phyloP scores from a whole-genome alignment of 2,113 vertebrate genomes.

The Phrynosoma blainvillii region DNA sequence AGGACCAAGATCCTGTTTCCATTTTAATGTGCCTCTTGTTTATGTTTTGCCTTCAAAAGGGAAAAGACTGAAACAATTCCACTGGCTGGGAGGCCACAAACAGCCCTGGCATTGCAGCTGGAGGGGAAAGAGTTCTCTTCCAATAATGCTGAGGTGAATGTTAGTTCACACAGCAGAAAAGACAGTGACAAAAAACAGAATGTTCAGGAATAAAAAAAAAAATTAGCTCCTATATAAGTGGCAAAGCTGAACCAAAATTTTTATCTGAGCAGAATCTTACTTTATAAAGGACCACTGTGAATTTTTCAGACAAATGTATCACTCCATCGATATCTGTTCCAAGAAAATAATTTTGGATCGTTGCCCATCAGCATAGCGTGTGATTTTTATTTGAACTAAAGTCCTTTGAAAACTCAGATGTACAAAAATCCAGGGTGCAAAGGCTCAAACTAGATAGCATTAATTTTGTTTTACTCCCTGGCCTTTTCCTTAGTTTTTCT shows the following conservation, averaged over 20 bases:
- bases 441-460: not conserved
- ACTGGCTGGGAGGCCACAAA: slow-evolving; percentile 75
- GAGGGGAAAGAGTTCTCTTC: slow-evolving; percentile 64
- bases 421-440: not conserved
- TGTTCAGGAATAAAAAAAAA: slow-evolving; percentile 39
- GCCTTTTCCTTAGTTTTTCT: not conserved
- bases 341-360: not conserved
- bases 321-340: not conserved
- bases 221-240: slow-evolving; percentile 50
- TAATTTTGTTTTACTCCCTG: not conserved
- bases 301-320: not conserved
- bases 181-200: slow-evolving; percentile 52
- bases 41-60: slow-evolving; percentile 77
- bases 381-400: not conserved
- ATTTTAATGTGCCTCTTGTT: slow-evolving; percentile 80
- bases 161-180: slow-evolving; percentile 61
- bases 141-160: slow-evolving; percentile 61
- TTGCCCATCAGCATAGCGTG: not conserved
- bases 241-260: slow-evolving; percentile 36
- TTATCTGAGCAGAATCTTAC: not conserved
- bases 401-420: not conserved
- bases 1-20: slow-evolving; percentile 83
- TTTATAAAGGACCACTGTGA: not conserved
- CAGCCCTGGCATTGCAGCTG: slow-evolving; percentile 70
- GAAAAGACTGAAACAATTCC: slow-evolving; percentile 79